phyloP scores from a whole-genome alignment of 2,113 vertebrate species.

The Hippocampus mohnikei region DNA sequence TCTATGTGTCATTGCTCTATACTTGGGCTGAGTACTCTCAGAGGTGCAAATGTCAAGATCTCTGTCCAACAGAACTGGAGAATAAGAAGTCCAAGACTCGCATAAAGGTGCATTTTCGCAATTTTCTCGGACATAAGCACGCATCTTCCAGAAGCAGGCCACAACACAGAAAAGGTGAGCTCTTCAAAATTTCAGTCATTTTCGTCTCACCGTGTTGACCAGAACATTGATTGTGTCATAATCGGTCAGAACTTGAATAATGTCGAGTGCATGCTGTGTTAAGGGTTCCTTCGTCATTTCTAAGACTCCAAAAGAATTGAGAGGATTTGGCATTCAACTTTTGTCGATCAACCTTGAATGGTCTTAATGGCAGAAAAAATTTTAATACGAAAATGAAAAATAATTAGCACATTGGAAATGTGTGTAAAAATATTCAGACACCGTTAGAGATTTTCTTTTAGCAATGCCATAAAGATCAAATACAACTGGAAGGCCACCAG shows the following conservation, averaged over 20 bases:
- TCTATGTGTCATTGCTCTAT: slow-evolving; percentile 56
- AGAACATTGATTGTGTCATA: neutral
- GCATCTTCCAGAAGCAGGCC: slow-evolving; percentile 49
- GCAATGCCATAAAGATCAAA: too few relatives aligned
- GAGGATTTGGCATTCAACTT: neutral
- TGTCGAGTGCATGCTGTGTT: neutral
- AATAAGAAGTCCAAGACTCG: slow-evolving; percentile 42
- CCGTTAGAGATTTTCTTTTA: too few relatives aligned
- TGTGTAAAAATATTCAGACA: too few relatives aligned
- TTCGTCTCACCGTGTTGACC: neutral
- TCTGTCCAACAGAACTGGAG: slow-evolving; percentile 43
- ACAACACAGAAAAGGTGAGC: slow-evolving; percentile 68
- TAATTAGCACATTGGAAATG: too few relatives aligned
- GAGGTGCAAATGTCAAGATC: slow-evolving; percentile 62
- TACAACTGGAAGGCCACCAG: too few relatives aligned
- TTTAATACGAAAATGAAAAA: neutral
- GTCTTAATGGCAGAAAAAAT: neutral
- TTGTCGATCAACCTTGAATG: neutral
- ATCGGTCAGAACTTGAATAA: neutral
- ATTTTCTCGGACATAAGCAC: slow-evolving; percentile 41
- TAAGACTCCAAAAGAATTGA: neutral
- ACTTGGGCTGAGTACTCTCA: slow-evolving; percentile 59
- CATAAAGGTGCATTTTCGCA: slow-evolving; percentile 54
- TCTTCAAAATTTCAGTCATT: neutral
- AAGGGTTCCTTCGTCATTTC: neutral